These are phyloP conservation scores for Larimichthys polyactis DNA, from an alignment of 2,113 vertebrate species.

Conservation along the genomic window DNA sequence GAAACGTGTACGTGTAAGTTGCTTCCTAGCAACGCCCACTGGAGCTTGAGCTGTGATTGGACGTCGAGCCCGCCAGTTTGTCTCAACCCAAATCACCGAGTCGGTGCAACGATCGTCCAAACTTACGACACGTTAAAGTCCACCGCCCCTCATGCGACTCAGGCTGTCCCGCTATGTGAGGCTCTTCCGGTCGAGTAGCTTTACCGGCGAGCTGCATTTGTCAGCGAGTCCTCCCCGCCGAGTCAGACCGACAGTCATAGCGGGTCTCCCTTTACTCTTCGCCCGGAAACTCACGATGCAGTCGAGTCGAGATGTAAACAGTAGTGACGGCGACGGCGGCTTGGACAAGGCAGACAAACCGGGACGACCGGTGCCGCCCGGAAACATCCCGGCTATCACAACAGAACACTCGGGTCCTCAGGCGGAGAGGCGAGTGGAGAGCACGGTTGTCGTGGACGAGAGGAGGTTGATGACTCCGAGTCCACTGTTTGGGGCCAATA, in stretches of 20 bases:
- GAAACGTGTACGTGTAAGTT: background rate
- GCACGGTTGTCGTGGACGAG: slow-evolving; percentile 25
- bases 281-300: slow-evolving; percentile 68
- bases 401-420: background rate
- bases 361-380: background rate
- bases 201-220: background rate
- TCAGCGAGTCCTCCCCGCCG: background rate
- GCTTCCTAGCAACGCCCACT: slow-evolving; percentile 15
- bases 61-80: background rate
- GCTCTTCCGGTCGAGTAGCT: slow-evolving; percentile 59
- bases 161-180: slow-evolving; percentile 29
- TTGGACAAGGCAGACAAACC: background rate
- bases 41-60: slow-evolving; percentile 53
- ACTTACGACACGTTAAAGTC: background rate
- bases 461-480: slow-evolving; percentile 61
- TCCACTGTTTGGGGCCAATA: slow-evolving; percentile 53
- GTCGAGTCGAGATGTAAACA: slow-evolving; percentile 3
- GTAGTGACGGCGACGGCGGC: background rate
- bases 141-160: slow-evolving; percentile 49
- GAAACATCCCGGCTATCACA: background rate
- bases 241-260: background rate
- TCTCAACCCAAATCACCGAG: background rate
- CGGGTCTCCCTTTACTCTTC: slow-evolving; percentile 3
- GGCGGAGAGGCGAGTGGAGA: background rate
- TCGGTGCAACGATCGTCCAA: background rate